Percentiles rank a stretch among this genome's conserved stretches.
Evolutionary conservation across 2,797 vertebrate species (phyloP).

Genomic region (Tokudaia muenninki): DNA sequence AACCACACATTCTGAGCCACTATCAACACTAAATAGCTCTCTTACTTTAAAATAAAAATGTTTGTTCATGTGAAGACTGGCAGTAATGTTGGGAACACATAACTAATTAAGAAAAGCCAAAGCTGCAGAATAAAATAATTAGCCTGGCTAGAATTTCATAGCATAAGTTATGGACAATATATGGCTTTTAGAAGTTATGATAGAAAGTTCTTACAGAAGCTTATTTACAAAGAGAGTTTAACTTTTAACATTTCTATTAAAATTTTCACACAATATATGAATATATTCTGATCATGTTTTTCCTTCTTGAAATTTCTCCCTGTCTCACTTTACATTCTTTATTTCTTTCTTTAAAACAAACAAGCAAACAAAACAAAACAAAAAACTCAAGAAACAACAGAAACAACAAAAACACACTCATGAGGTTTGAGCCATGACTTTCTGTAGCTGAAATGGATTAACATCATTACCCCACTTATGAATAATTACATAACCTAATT

Average conservation of each 20-base stretch:
- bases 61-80: slow-evolving; percentile 69
- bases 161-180: not conserved
- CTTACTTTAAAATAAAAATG: slow-evolving; percentile 63
- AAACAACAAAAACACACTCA: not conserved
- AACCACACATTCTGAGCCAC: slow-evolving; percentile 31
- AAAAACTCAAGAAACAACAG: not conserved
- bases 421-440: not conserved
- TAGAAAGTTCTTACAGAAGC: slow-evolving; percentile 17
- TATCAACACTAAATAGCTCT: slow-evolving; percentile 44
- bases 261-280: not conserved
- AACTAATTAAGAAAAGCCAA: slow-evolving; percentile 75
- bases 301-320: not conserved
- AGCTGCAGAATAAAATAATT: slow-evolving; percentile 60
- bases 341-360: not conserved
- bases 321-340: not conserved
- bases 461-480: not conserved
- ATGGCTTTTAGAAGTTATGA: slow-evolving; percentile 16
- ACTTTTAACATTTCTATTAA: not conserved
- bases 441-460: not conserved
- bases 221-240: slow-evolving; percentile 15
- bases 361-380: not conserved
- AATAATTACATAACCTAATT: not conserved
- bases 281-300: not conserved
- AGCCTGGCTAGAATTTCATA: slow-evolving; percentile 39
- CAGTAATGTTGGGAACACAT: slow-evolving; percentile 49